Evolutionary conservation across 2,797 vertebrate species (phyloP).

Genomic region (Cynodonichthys magdalenae): DNA sequence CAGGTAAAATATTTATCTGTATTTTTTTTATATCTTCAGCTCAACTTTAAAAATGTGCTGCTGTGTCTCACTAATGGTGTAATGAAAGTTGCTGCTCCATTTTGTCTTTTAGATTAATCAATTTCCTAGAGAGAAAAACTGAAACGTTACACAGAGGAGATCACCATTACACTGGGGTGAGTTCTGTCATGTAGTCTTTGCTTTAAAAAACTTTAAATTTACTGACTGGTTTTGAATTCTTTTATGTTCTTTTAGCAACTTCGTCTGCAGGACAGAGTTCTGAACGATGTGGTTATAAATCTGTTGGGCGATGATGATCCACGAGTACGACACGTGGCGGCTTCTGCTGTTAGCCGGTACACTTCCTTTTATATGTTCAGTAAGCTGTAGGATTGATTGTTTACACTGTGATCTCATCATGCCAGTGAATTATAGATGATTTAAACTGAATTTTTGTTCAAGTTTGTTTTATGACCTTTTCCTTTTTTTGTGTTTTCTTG

Average conservation of each 20-base stretch:
- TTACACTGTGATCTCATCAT: too few species aligned
- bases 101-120: slow-evolving; percentile 82
- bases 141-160: slow-evolving; percentile 88
- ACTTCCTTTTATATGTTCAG: background rate
- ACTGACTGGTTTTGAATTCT: background rate
- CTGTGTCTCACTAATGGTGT: background rate
- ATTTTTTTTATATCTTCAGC: background rate
- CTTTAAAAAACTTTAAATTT: background rate
- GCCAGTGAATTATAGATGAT: background rate
- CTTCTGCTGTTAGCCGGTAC: slow-evolving; percentile 88
- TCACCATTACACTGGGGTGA: slow-evolving; percentile 95
- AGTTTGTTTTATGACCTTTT: too few species aligned
- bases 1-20: slow-evolving; percentile 74
- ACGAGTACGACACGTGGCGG: slow-evolving; percentile 90
- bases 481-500: background rate
- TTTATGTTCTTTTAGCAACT: slow-evolving; percentile 76
- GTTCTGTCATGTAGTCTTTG: background rate
- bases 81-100: background rate
- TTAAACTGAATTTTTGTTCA: too few species aligned
- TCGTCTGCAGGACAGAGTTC: slow-evolving; percentile 90
- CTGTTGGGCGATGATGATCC: slow-evolving; percentile 96
- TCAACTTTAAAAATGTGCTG: background rate
- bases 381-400: too few species aligned
- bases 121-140: slow-evolving; percentile 90
- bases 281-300: slow-evolving; percentile 87